These are phyloP conservation scores for Oryzias dopingdopingensis DNA, from an alignment of 2,797 vertebrate species.

Conservation along the genomic window DNA sequence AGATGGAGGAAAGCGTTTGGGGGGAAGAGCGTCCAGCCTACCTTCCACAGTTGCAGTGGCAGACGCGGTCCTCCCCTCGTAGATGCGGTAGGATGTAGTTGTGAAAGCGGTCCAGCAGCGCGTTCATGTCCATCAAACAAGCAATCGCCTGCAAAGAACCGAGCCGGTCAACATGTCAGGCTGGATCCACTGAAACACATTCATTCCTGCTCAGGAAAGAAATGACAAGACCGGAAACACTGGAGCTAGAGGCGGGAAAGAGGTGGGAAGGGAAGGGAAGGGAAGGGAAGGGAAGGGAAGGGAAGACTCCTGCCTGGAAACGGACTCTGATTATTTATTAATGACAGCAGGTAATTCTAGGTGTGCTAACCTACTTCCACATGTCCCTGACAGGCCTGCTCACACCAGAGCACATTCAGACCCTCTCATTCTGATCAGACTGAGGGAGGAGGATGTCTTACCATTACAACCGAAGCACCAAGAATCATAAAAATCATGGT, in stretches of 20 bases:
- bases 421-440: constrained; percentile 13
- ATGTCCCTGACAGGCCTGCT: constrained; percentile 55
- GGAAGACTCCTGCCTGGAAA: constrained; percentile 39
- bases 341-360: constrained; percentile 69
- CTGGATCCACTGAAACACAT: neutral
- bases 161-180: constrained; percentile 77
- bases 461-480: constrained; percentile 98
- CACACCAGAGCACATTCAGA: neutral
- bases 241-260: neutral
- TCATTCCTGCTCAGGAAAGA: constrained; percentile 3
- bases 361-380: constrained; percentile 67
- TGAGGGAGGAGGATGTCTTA: constrained; percentile 76
- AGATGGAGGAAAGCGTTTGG: constrained; percentile 59
- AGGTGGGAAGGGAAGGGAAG: neutral
- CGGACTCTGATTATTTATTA: constrained; percentile 67
- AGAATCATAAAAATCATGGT: constrained; percentile 99
- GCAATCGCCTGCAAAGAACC: constrained; percentile 98
- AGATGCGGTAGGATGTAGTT: constrained; percentile 99
- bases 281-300: constrained; percentile 14
- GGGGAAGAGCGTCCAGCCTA: constrained; percentile 50
- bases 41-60: constrained; percentile 99
- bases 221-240: constrained; percentile 28
- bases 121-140: constrained; percentile 99
- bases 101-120: constrained; percentile 99
- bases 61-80: constrained; percentile 98